Evolutionary conservation across 2,888 invertebrate species (phyloP).

Genomic region (Seira musarum): DNA sequence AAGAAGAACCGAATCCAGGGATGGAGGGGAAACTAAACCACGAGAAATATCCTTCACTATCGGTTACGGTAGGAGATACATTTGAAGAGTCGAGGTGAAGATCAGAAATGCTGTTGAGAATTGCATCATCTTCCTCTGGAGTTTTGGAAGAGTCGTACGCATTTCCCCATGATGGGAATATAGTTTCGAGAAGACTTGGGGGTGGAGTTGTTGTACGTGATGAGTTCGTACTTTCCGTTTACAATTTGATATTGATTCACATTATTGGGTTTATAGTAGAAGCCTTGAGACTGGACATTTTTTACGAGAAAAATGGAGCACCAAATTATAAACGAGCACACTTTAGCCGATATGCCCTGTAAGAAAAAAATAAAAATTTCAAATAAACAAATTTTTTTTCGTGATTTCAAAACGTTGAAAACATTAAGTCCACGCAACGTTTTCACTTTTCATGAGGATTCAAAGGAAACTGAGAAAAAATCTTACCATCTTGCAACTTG

Average conservation of each 20-base stretch:
- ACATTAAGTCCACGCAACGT: no score
- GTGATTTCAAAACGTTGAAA: no score
- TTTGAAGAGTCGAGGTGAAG: background rate
- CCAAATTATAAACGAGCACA: constrained; percentile 24
- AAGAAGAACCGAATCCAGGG: constrained; percentile 11
- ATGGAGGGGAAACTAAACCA: constrained; percentile 19
- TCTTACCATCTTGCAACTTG: constrained; percentile 8
- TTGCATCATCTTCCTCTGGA: constrained; percentile 50
- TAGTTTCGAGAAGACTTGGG: constrained; percentile 47
- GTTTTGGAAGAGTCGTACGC: constrained; percentile 42
- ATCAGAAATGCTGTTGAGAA: constrained; percentile 50
- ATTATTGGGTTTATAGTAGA: constrained; percentile 15
- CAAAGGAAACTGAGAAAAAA: background rate
- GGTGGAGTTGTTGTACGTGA: constrained; percentile 41
- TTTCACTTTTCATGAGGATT: no score
- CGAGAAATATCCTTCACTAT: background rate
- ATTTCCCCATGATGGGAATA: constrained; percentile 41
- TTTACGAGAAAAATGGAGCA: constrained; percentile 2
- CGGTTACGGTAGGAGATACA: background rate
- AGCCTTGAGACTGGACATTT: constrained; percentile 21
- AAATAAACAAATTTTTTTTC: background rate
- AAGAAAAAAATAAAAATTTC: background rate
- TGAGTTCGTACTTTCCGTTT: constrained; percentile 36
- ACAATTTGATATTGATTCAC: constrained; percentile 41
- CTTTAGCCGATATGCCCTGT: constrained; percentile 10